A percentile compares a stretch with the other conserved stretches of the same genome.
phyloP scores from a whole-genome alignment of 2,888 invertebrate genomes.

The Napeogenes inachia region DNA sequence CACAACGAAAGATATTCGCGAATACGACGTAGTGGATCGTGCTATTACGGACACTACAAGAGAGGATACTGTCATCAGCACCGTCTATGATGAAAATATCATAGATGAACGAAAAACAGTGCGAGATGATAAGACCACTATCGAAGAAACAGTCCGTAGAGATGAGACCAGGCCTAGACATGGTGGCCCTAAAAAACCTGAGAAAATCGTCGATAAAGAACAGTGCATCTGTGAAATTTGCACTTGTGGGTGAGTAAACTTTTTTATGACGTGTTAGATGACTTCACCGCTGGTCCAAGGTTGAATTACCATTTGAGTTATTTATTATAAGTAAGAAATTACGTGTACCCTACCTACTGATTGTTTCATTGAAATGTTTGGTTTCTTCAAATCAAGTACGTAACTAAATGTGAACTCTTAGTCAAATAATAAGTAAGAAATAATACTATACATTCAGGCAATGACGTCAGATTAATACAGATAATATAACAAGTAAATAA shows the following conservation, averaged over 20 bases:
- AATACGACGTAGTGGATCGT: slow-evolving; percentile 73
- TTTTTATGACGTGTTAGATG: slow-evolving; percentile 12
- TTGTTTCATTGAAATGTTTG: too few species aligned
- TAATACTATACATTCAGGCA: too few species aligned
- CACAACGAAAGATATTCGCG: slow-evolving; percentile 67
- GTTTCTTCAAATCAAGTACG: too few species aligned
- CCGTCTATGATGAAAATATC: slow-evolving; percentile 67
- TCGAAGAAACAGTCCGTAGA: slow-evolving; percentile 56
- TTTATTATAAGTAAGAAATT: neutral
- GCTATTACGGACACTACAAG: slow-evolving; percentile 67
- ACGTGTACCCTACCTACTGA: neutral
- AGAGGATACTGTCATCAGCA: slow-evolving; percentile 64
- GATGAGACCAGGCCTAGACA: slow-evolving; percentile 62
- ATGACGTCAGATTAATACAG: too few species aligned
- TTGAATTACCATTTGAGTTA: slow-evolving; percentile 9
- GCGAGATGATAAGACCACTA: slow-evolving; percentile 65
- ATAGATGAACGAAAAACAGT: slow-evolving; percentile 67
- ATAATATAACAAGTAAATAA: too few species aligned
- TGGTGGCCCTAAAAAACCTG: slow-evolving; percentile 67
- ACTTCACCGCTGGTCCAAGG: slow-evolving; percentile 13
- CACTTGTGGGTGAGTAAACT: slow-evolving; percentile 88
- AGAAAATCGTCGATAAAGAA: slow-evolving; percentile 78
- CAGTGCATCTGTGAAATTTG: slow-evolving; percentile 94
- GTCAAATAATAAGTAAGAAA: too few species aligned
- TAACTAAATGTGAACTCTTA: too few species aligned